These are phyloP conservation scores for Solenodon paradoxus DNA, from an alignment of 2,113 vertebrate genomes.

Conservation along the genomic window DNA sequence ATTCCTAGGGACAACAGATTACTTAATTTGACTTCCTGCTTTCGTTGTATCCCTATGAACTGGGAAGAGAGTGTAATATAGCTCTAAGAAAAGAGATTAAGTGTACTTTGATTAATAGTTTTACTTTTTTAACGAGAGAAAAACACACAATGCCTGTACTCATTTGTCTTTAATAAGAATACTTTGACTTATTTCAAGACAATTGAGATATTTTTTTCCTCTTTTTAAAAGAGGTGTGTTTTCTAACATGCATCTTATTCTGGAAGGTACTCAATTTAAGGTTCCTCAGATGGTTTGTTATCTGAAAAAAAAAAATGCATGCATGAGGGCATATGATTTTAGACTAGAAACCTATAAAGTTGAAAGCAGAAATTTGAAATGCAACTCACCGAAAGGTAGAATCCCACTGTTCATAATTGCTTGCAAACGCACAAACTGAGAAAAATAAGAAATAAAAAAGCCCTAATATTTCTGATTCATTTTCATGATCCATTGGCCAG, in stretches of 20 bases:
- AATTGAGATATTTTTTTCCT: background rate
- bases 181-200: background rate
- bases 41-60: rapidly evolving
- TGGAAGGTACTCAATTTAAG: background rate
- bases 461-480: conserved; percentile 77
- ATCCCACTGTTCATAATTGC: conserved; percentile 75
- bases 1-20: background rate
- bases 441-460: conserved; percentile 18
- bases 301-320: conserved; percentile 17
- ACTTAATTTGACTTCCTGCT: background rate
- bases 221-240: background rate
- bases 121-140: background rate
- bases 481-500: conserved; percentile 83
- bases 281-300: background rate
- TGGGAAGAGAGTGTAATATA: background rate
- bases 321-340: background rate
- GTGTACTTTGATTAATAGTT: background rate
- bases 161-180: background rate
- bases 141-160: rapidly evolving
- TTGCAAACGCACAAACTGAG: conserved; percentile 68
- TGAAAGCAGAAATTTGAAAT: conserved; percentile 62
- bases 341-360: background rate
- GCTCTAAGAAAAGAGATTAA: background rate
- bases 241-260: background rate
- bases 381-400: conserved; percentile 43